These are phyloP conservation scores for Ectemnius lituratus DNA, from an alignment of 2,888 invertebrate genomes.

Conservation along the genomic window DNA sequence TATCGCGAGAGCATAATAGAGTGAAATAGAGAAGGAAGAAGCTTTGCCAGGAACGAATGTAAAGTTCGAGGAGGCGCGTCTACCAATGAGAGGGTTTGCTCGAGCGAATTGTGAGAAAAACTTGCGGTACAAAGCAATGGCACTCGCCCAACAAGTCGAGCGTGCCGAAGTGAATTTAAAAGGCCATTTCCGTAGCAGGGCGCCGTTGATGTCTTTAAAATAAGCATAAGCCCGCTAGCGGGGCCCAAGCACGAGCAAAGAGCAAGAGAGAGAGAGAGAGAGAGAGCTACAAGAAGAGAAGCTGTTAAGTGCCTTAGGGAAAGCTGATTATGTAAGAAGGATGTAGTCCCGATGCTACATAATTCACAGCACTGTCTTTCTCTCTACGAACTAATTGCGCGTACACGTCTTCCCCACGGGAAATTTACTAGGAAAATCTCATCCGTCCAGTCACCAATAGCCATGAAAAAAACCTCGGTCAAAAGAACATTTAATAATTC, in stretches of 20 bases:
- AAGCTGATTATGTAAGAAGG: constrained; percentile 1
- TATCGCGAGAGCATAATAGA: neutral
- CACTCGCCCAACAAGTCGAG: constrained; percentile 9
- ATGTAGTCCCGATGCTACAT: too few species aligned
- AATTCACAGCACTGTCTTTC: too few species aligned
- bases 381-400: too few species aligned
- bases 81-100: neutral
- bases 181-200: constrained; percentile 7
- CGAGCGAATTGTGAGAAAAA: constrained; percentile 3
- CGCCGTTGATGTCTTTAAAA: constrained; percentile 2
- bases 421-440: too few species aligned
- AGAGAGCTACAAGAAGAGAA: neutral
- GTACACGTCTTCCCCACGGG: too few species aligned
- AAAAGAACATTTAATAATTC: too few species aligned
- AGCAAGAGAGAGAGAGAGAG: too few species aligned
- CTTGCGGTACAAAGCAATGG: constrained; percentile 10
- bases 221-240: neutral
- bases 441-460: too few species aligned
- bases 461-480: too few species aligned
- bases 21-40: neutral
- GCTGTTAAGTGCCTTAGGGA: constrained; percentile 1
- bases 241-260: too few species aligned
- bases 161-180: constrained; percentile 7
- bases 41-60: neutral
- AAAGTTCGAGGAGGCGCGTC: neutral